Percentiles rank a stretch among this genome's conserved stretches.
phyloP scores from a whole-genome alignment of 1,140 invertebrate genomes.

The Amphibalanus amphitrite region DNA sequence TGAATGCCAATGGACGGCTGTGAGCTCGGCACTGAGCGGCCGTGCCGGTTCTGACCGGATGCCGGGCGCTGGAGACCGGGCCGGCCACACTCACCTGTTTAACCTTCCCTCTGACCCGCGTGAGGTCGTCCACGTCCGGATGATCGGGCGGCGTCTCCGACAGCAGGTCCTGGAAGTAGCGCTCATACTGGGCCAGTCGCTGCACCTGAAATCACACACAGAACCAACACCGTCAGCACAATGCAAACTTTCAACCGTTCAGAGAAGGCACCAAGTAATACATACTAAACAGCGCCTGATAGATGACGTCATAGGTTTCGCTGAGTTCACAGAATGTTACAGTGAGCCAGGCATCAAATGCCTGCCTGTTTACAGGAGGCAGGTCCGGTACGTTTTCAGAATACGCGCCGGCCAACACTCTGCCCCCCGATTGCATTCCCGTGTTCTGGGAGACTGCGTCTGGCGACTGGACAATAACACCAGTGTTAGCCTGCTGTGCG shows the following conservation, averaged over 20 bases:
- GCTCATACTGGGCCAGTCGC: conserved; percentile 53
- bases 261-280: too few relatives aligned
- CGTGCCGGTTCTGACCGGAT: not conserved
- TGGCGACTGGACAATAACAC: not conserved
- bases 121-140: conserved; percentile 27
- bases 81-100: conserved; percentile 27
- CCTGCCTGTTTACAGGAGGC: too few relatives aligned
- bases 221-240: too few relatives aligned
- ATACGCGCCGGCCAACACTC: too few relatives aligned
- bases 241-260: too few relatives aligned
- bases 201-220: conserved; percentile 43
- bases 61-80: too few relatives aligned
- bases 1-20: not conserved
- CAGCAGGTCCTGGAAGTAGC: conserved; percentile 29
- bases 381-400: too few relatives aligned
- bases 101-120: conserved; percentile 22
- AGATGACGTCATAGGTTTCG: not conserved
- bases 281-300: not conserved
- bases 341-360: too few relatives aligned
- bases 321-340: too few relatives aligned
- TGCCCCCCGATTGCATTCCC: too few relatives aligned
- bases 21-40: too few relatives aligned
- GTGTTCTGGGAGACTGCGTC: not conserved
- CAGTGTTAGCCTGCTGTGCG: not conserved
- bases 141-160: conserved; percentile 25